phyloP scores from a whole-genome alignment of 2,797 vertebrate genomes.

The Falco concolor region DNA sequence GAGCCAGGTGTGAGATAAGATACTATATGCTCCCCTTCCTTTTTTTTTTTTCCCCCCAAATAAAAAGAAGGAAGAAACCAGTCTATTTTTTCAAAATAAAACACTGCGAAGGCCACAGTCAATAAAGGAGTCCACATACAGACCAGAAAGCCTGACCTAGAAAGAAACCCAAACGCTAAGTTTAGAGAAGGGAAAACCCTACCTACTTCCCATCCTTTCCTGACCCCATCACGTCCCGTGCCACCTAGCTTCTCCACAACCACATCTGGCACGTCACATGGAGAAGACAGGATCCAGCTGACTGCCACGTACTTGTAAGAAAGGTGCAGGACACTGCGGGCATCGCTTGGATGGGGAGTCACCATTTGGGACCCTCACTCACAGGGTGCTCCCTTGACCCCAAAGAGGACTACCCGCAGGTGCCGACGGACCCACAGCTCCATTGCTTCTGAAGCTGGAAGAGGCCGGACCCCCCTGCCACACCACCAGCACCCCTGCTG shows the following conservation, averaged over 20 bases:
- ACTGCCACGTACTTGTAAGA: neutral
- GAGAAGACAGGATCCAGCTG: neutral
- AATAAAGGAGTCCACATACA: neutral
- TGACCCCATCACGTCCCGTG: rapidly evolving
- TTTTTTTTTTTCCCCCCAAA: neutral
- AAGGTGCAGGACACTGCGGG: neutral
- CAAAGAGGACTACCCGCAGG: neutral
- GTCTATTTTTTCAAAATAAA: neutral
- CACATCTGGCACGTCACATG: rapidly evolving
- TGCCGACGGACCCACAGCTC: neutral
- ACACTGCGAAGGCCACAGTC: neutral
- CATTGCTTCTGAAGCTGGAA: neutral
- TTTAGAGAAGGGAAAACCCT: neutral
- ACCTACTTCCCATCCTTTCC: neutral
- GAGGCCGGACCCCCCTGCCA: neutral
- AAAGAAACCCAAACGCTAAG: neutral
- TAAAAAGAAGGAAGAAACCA: neutral
- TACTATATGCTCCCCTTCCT: neutral
- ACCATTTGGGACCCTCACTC: neutral
- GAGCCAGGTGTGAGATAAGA: neutral
- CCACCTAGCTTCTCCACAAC: neutral
- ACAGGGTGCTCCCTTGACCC: neutral
- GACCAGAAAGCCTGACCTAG: neutral
- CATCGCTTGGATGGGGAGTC: neutral
- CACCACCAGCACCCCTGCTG: neutral